phyloP scores from a whole-genome alignment of 2,113 vertebrate genomes.

The Pseudolaguvia tuberculata region DNA sequence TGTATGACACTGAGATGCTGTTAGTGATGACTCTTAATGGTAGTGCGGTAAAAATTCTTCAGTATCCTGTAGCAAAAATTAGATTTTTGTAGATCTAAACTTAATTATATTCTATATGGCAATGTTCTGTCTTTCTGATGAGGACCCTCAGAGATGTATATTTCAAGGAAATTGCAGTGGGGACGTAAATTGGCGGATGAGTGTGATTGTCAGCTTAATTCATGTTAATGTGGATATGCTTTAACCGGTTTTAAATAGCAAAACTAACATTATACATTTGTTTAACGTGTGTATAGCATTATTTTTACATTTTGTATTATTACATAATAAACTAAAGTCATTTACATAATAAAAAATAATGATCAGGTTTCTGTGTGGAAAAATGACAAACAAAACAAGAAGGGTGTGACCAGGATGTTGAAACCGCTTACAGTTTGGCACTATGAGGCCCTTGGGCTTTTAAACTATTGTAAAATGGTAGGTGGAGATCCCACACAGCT shows the following conservation, averaged over 20 bases:
- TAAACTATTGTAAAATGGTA: not conserved
- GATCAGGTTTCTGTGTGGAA: not conserved
- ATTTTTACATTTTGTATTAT: too few species aligned
- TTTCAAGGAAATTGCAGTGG: not conserved
- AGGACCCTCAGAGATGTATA: too few species aligned
- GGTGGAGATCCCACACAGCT: not conserved
- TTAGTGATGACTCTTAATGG: too few species aligned
- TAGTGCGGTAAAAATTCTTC: too few species aligned
- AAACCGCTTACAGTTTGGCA: not conserved
- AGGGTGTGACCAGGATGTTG: not conserved
- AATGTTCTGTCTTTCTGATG: too few species aligned
- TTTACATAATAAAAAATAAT: not conserved
- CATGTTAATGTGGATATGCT: not conserved
- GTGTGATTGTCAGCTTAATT: not conserved
- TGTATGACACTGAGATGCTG: too few species aligned
- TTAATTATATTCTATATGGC: too few species aligned
- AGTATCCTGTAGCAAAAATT: too few species aligned
- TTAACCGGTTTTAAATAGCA: not conserved
- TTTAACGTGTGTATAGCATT: not conserved
- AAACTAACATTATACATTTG: not conserved
- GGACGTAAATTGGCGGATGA: not conserved
- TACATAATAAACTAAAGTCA: not conserved
- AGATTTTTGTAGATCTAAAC: too few species aligned
- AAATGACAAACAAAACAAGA: not conserved
- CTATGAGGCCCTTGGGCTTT: not conserved